These are phyloP conservation scores for Biston stratarius DNA, from an alignment of 2,888 invertebrate species.

Conservation along the genomic window DNA sequence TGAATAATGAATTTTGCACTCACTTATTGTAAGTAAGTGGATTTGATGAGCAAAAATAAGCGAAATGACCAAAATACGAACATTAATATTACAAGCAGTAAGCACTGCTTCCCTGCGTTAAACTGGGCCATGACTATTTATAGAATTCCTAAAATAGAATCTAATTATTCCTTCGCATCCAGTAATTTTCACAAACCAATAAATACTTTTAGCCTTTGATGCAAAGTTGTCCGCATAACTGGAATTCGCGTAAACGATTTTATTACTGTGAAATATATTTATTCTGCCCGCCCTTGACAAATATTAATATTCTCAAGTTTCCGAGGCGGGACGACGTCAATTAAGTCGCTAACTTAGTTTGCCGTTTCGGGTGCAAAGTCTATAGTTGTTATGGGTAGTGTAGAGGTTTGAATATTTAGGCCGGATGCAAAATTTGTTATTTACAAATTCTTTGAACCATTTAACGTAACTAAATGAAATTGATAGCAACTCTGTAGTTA, in stretches of 20 bases:
- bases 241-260: constrained; percentile 29
- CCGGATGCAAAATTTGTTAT: background rate
- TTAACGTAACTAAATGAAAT: too few relatives aligned
- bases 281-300: constrained; percentile 44
- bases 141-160: constrained; percentile 8
- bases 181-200: background rate
- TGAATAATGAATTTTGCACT: too few relatives aligned
- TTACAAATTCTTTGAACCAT: background rate
- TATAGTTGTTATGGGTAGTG: constrained; percentile 57
- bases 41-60: background rate
- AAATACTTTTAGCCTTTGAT: constrained; percentile 11
- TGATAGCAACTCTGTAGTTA: too few relatives aligned
- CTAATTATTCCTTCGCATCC: background rate
- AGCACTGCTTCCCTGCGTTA: background rate
- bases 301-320: constrained; percentile 46
- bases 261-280: constrained; percentile 41
- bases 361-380: constrained; percentile 57
- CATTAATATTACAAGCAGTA: too few relatives aligned
- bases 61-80: too few relatives aligned
- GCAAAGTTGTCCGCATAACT: constrained; percentile 22
- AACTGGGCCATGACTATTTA: background rate
- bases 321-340: constrained; percentile 54
- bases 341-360: constrained; percentile 67
- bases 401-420: background rate
- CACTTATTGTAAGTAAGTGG: background rate